A percentile compares a stretch with the other conserved stretches of the same genome.
phyloP scores from a whole-genome alignment of 2,888 invertebrate genomes.

The Himalopsyche tibetana region DNA sequence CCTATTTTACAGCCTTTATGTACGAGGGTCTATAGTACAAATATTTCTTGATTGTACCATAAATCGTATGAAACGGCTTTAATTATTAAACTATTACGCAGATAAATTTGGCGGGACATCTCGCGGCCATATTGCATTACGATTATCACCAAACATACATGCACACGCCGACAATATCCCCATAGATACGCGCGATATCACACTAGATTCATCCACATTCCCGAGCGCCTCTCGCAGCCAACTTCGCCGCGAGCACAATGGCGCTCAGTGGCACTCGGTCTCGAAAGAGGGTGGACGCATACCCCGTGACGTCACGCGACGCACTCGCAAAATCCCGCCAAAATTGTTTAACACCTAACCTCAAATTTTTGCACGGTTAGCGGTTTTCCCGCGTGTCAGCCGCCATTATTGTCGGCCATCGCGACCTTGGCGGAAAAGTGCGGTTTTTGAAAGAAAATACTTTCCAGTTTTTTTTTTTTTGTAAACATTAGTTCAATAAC shows the following conservation, averaged over 20 bases:
- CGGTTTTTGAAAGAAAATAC: background rate
- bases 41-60: too few relatives aligned
- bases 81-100: too few relatives aligned
- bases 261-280: slow-evolving; percentile 56
- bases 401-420: slow-evolving; percentile 51
- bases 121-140: slow-evolving; percentile 39
- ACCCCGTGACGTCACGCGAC: slow-evolving; percentile 42
- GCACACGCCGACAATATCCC: slow-evolving; percentile 47
- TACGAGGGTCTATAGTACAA: too few relatives aligned
- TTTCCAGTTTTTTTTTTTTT: background rate
- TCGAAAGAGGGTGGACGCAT: slow-evolving; percentile 55
- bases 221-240: slow-evolving; percentile 32
- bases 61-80: too few relatives aligned
- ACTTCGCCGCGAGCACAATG: slow-evolving; percentile 45
- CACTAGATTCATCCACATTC: slow-evolving; percentile 54
- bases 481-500: background rate
- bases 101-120: slow-evolving; percentile 33
- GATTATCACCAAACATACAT: slow-evolving; percentile 39
- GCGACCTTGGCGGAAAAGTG: slow-evolving; percentile 37
- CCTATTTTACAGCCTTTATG: too few relatives aligned
- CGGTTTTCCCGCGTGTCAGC: slow-evolving; percentile 49
- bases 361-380: slow-evolving; percentile 48
- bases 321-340: slow-evolving; percentile 38
- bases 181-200: slow-evolving; percentile 49
- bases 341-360: slow-evolving; percentile 49